Evolutionary conservation across 2,797 vertebrate genomes (phyloP).

Genomic region (Steatocranus sp.): DNA sequence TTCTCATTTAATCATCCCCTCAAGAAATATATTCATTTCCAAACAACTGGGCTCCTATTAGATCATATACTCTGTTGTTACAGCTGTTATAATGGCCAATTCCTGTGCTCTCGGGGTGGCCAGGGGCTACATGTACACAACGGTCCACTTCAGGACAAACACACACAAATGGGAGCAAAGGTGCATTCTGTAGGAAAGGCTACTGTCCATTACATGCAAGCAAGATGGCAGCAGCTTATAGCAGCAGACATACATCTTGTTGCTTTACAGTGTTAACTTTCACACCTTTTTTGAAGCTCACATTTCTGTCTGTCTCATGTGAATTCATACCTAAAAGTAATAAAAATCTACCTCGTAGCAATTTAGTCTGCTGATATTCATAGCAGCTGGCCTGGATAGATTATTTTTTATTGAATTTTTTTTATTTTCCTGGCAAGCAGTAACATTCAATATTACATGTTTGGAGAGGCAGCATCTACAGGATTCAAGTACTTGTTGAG

Average conservation of each 20-base stretch:
- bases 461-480: slow-evolving; percentile 48
- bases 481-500: slow-evolving; percentile 60
- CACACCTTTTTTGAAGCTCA: background rate
- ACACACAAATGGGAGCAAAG: background rate
- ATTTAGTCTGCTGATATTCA: slow-evolving; percentile 14
- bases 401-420: background rate
- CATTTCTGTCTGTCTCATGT: background rate
- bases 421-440: slow-evolving; percentile 32
- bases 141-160: slow-evolving; percentile 23
- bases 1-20: slow-evolving; percentile 82
- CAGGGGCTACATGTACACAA: slow-evolving; percentile 17
- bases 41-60: slow-evolving; percentile 67
- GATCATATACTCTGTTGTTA: slow-evolving; percentile 67
- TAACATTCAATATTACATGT: slow-evolving; percentile 63
- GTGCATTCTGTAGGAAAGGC: background rate
- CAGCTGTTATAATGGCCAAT: slow-evolving; percentile 63
- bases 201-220: background rate
- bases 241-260: background rate
- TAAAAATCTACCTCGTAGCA: slow-evolving; percentile 9
- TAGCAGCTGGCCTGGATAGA: background rate
- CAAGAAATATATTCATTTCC: slow-evolving; percentile 76
- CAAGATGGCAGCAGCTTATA: background rate
- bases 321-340: slow-evolving; percentile 28
- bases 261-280: background rate
- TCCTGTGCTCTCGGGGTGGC: slow-evolving; percentile 50